Percentiles rank a stretch among this genome's conserved stretches.
These are phyloP conservation scores for Siniperca undulata DNA, from an alignment of 2,797 vertebrate species.

Conservation along the genomic window DNA sequence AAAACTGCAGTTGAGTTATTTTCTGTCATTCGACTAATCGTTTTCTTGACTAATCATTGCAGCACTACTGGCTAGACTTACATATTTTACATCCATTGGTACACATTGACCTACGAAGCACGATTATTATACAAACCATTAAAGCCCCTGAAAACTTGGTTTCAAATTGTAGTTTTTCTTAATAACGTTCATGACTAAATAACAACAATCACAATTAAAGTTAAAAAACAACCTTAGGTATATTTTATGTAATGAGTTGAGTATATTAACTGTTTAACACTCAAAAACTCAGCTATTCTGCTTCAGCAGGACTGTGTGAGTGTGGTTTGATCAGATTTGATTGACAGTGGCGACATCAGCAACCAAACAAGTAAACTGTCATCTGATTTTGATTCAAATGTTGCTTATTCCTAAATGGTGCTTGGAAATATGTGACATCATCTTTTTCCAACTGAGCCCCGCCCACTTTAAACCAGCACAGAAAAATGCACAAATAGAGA, in stretches of 20 bases:
- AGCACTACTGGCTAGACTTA: slow-evolving; percentile 19
- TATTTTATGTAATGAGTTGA: not conserved
- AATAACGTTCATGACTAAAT: not conserved
- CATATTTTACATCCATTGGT: slow-evolving; percentile 20
- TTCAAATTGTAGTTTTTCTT: slow-evolving; percentile 9
- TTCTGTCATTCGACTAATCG: not conserved
- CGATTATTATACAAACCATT: not conserved
- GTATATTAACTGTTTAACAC: not conserved
- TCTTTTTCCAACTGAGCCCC: not conserved
- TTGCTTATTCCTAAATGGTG: not conserved
- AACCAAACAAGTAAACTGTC: slow-evolving; percentile 2
- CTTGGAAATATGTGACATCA: not conserved
- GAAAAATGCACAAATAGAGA: slow-evolving; percentile 14
- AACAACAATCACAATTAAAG: slow-evolving; percentile 7
- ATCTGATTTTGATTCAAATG: slow-evolving; percentile 16
- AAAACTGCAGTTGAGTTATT: not conserved
- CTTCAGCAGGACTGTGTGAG: not conserved
- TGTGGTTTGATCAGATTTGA: slow-evolving; percentile 1
- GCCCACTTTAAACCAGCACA: not conserved
- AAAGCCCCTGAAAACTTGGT: slow-evolving; percentile 20
- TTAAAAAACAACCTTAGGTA: not conserved
- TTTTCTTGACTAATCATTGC: not conserved
- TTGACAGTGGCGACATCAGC: not conserved
- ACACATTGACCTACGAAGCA: slow-evolving; percentile 25
- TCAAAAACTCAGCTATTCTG: slow-evolving; percentile 2